These are phyloP conservation scores for Danio choprae DNA, from an alignment of 2,797 vertebrate genomes.

Conservation along the genomic window DNA sequence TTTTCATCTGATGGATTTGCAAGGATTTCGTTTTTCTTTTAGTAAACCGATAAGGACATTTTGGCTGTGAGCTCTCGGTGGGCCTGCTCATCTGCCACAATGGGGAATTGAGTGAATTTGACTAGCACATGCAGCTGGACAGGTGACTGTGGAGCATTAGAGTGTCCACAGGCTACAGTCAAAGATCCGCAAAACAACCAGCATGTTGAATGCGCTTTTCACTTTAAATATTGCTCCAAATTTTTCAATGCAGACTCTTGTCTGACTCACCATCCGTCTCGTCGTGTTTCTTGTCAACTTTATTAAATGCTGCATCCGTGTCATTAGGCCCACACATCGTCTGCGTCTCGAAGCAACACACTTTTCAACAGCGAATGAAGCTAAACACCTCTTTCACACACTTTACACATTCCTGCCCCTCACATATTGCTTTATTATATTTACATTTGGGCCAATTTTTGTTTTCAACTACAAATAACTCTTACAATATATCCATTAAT, in stretches of 20 bases:
- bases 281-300: slow-evolving; percentile 12
- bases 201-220: not conserved
- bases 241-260: slow-evolving; percentile 15
- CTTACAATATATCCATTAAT: not conserved
- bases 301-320: not conserved
- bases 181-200: slow-evolving; percentile 41
- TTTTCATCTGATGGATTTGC: not conserved
- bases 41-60: not conserved
- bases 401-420: not conserved
- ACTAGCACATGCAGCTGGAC: slow-evolving; percentile 38
- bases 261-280: slow-evolving; percentile 10
- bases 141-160: slow-evolving; percentile 19
- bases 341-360: not conserved
- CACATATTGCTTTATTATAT: not conserved
- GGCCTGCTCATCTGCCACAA: slow-evolving; percentile 18
- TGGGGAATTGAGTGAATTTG: slow-evolving; percentile 22
- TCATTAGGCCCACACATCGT: slow-evolving; percentile 18
- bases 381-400: not conserved
- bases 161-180: slow-evolving; percentile 35
- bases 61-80: slow-evolving; percentile 8
- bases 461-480: not conserved
- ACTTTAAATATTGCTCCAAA: slow-evolving; percentile 14
- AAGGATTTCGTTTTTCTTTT: not conserved
- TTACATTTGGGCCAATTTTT: not conserved
- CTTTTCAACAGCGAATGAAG: not conserved